Base-by-base conservation (phyloP, 1,140 invertebrate species). In the Drosophila arizonae region DNA sequence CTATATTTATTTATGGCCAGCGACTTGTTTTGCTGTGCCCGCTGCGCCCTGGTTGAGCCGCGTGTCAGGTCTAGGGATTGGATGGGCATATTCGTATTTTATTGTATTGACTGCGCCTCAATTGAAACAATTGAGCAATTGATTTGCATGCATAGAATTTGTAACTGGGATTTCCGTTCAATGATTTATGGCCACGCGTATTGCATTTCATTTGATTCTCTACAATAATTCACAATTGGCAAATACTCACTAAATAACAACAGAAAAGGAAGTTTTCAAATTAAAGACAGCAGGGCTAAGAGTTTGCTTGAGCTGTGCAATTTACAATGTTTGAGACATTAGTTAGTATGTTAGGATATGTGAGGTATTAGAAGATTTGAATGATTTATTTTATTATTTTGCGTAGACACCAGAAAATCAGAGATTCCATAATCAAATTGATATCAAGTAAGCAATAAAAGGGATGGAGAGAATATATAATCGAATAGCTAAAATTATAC, bases 1-100 rank as follows among this genome's bases (percentile, higher is more conserved):
- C 84, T 77, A 87, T 88, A 88, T 86, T 86, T 87, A 87, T 87
- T 87, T 87, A 87, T 87, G 79, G 84, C 76, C 79, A 63, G 69
- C 72, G 70, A 85, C 77, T 76, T 85, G 81, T 78, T 77, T 77
- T 79, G 76, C 67, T 77, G 69, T 84, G 33, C 33, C 33, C 67
- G 58, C 68, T 43, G 36, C 46, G 50, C 17, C 21, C 62, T 9
- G 60, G 17, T 6, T 66, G 51, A 55, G 54, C 24, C 55, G 17
- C 51, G 13, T 52, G 48, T 43, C 55, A 28, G 50, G 10, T 43
- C 46, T 26, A 51, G 24, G 39, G 24, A 60, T 51, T 33, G 33
- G 33, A 64, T 41, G 52, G 50, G 15, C 41, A 56, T 67, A 71
- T 88, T 46, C 43, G 43, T 17, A 79, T 81, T 87, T 71, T 77